A percentile compares a stretch with the other conserved stretches of the same genome.
phyloP scores from a whole-genome alignment of 1,140 invertebrate genomes.

The Propsilocerus akamusi region DNA sequence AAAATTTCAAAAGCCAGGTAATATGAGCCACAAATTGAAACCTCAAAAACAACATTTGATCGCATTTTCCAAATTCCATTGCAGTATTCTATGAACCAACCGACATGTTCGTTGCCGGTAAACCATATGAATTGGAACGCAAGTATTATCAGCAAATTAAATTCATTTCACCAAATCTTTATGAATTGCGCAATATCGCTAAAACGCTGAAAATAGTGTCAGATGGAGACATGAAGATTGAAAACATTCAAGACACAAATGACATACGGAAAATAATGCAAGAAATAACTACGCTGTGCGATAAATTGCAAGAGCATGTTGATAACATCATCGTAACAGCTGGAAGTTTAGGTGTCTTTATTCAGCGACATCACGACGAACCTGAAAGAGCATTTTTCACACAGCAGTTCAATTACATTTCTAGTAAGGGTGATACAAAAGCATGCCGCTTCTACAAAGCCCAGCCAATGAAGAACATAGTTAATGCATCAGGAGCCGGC shows the following conservation, averaged over 20 bases:
- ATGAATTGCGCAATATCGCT: conserved; percentile 40
- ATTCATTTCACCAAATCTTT: conserved; percentile 51
- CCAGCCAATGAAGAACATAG: conserved; percentile 22
- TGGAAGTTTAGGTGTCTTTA: conserved; percentile 30
- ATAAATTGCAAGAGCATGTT: conserved; percentile 13
- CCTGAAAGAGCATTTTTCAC: conserved; percentile 6
- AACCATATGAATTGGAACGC: conserved; percentile 28
- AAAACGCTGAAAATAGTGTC: conserved; percentile 15
- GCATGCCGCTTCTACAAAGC: conserved; percentile 27
- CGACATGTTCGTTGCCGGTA: conserved; percentile 34
- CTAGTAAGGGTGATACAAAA: conserved; percentile 5
- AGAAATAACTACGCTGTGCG: background rate
- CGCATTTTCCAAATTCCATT: conserved; percentile 14
- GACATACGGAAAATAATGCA: conserved; percentile 5
- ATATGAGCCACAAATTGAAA: conserved; percentile 12
- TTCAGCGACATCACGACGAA: conserved; percentile 17
- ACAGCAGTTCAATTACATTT: background rate
- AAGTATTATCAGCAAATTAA: conserved; percentile 24
- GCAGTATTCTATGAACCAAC: conserved; percentile 52
- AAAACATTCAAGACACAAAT: conserved; percentile 16
- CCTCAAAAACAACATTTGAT: background rate
- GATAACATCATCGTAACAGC: conserved; percentile 35
- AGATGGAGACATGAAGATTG: too few relatives aligned
- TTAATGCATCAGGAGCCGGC: conserved; percentile 43
- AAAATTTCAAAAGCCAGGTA: conserved; percentile 43